phyloP scores from a whole-genome alignment of 2,797 vertebrate genomes.

The Pteropus rufus region DNA sequence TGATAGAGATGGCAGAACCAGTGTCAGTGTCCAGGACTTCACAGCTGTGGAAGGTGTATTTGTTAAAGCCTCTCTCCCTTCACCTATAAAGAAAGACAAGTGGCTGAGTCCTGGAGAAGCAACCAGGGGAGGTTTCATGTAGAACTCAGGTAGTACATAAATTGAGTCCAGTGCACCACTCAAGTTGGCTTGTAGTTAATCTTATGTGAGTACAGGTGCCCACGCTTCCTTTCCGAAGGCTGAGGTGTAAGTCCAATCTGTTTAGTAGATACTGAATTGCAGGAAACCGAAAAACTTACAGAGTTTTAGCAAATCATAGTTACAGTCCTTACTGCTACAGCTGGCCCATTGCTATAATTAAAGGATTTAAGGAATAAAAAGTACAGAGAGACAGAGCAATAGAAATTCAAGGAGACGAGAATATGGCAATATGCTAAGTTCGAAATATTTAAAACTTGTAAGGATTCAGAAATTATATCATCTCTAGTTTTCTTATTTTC shows the following conservation, averaged over 20 bases:
- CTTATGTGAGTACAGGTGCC: background rate
- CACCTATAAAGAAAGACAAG: background rate
- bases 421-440: background rate
- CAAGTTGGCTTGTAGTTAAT: background rate
- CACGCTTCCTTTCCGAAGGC: background rate
- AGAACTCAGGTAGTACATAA: background rate
- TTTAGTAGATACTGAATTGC: background rate
- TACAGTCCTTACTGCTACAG: background rate
- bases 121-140: background rate
- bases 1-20: background rate
- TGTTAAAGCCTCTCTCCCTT: background rate
- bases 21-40: background rate
- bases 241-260: background rate
- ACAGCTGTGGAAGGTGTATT: background rate
- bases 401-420: background rate
- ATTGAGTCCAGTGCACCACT: background rate
- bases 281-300: background rate
- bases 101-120: background rate
- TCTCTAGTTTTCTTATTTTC: background rate
- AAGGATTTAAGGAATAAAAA: slow-evolving; percentile 3
- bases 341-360: background rate
- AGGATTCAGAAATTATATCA: slow-evolving; percentile 6
- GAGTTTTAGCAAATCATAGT: background rate
- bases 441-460: slow-evolving; percentile 42
- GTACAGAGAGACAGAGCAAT: background rate